These are phyloP conservation scores for Dinocampus coccinellae DNA, from an alignment of 2,888 invertebrate genomes.

Conservation along the genomic window DNA sequence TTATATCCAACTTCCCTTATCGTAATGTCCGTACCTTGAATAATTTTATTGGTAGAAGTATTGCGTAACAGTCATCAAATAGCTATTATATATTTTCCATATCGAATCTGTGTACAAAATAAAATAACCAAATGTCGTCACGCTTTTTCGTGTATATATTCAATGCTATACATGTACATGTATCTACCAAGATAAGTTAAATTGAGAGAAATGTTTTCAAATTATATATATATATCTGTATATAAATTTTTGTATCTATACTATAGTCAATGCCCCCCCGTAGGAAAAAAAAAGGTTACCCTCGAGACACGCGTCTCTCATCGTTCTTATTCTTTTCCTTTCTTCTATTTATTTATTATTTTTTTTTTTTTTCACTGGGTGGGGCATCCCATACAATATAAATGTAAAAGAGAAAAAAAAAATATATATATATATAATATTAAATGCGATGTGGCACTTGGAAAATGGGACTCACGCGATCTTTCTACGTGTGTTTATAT, in stretches of 20 bases:
- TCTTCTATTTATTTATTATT: too few species aligned
- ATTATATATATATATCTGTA: background rate
- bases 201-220: background rate
- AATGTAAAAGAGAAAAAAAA: too few species aligned
- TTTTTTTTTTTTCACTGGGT: background rate
- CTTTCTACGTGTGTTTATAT: background rate
- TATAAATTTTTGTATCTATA: background rate
- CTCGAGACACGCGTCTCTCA: constrained; percentile 11
- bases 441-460: too few species aligned
- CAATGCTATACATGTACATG: background rate
- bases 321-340: too few species aligned
- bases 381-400: background rate
- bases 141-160: constrained; percentile 35
- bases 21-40: constrained; percentile 64
- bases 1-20: constrained; percentile 36
- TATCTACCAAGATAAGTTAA: too few species aligned
- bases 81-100: constrained; percentile 65
- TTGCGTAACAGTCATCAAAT: constrained; percentile 47
- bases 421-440: background rate
- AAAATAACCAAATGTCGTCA: constrained; percentile 61
- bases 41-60: constrained; percentile 64
- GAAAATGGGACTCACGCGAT: background rate
- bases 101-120: constrained; percentile 65
- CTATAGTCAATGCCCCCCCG: background rate
- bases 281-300: background rate